A percentile compares a stretch with the other conserved stretches of the same genome.
phyloP scores from a whole-genome alignment of 2,888 invertebrate genomes.

The Cabera pusaria region DNA sequence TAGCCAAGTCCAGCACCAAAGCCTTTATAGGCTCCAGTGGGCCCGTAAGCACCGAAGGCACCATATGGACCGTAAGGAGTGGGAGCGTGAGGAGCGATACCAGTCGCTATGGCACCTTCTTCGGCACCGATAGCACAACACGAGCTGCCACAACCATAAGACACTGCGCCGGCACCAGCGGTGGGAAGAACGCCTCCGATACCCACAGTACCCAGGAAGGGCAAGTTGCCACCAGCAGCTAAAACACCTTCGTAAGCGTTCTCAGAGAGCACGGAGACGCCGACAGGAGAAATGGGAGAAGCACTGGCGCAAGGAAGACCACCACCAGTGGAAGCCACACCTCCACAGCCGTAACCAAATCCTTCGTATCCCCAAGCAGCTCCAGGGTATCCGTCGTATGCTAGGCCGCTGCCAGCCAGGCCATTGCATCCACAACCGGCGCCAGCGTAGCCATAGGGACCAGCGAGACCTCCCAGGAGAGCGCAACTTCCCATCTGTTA shows the following conservation, averaged over 20 bases:
- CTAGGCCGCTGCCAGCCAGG: too few species aligned
- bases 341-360: slow-evolving; percentile 1
- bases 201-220: slow-evolving; percentile 38
- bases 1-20: background rate
- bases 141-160: background rate
- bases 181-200: background rate
- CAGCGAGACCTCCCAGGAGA: slow-evolving; percentile 39
- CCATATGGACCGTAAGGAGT: too few species aligned
- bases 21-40: background rate
- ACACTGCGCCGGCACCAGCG: background rate
- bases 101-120: background rate
- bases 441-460: slow-evolving; percentile 38
- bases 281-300: slow-evolving; percentile 37
- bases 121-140: background rate
- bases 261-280: slow-evolving; percentile 41
- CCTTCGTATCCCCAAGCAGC: too few species aligned
- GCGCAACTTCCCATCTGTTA: slow-evolving; percentile 8
- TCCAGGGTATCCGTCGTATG: too few species aligned
- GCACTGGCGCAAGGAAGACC: slow-evolving; percentile 36
- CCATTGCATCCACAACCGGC: slow-evolving; percentile 24
- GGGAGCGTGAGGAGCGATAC: background rate
- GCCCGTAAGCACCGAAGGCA: background rate
- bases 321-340: slow-evolving; percentile 25
- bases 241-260: slow-evolving; percentile 40
- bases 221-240: slow-evolving; percentile 38